Evolutionary conservation across 2,888 invertebrate species (phyloP).

Genomic region (Oeneis ivallda): DNA sequence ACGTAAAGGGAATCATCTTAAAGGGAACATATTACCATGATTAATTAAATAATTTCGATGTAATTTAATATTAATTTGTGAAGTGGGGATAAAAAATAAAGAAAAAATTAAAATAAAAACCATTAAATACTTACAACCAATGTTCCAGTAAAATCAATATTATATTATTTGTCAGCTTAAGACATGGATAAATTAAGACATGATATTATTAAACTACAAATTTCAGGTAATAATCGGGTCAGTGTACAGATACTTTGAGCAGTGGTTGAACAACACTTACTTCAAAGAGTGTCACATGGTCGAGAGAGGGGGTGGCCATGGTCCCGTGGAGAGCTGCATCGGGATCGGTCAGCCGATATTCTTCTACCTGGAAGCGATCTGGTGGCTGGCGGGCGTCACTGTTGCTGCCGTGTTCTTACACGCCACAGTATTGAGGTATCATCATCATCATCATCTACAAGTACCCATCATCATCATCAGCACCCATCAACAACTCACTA

Average conservation of each 20-base stretch:
- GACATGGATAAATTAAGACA: too few species aligned
- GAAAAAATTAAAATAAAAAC: too few species aligned
- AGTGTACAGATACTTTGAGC: slow-evolving; percentile 63
- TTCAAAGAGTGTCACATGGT: slow-evolving; percentile 71
- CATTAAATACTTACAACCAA: too few species aligned
- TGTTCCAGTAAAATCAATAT: too few species aligned
- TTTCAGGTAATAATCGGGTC: slow-evolving; percentile 68
- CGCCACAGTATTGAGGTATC: slow-evolving; percentile 84
- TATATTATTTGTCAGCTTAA: too few species aligned
- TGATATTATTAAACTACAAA: neutral
- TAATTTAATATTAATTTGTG: too few species aligned
- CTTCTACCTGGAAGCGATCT: slow-evolving; percentile 85
- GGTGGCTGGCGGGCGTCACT: slow-evolving; percentile 83
- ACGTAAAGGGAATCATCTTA: too few species aligned
- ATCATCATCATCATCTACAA: neutral
- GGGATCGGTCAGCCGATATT: slow-evolving; percentile 89
- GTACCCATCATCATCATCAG: too few species aligned
- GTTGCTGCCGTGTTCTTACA: slow-evolving; percentile 85
- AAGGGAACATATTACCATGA: too few species aligned
- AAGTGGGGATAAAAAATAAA: too few species aligned
- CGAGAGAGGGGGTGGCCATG: slow-evolving; percentile 83
- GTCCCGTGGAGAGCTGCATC: slow-evolving; percentile 87
- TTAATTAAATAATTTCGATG: too few species aligned
- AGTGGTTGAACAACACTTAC: slow-evolving; percentile 54
- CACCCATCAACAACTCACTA: too few species aligned